Base-by-base conservation (phyloP, 2,888 invertebrate genomes). In the Tuta absoluta region DNA sequence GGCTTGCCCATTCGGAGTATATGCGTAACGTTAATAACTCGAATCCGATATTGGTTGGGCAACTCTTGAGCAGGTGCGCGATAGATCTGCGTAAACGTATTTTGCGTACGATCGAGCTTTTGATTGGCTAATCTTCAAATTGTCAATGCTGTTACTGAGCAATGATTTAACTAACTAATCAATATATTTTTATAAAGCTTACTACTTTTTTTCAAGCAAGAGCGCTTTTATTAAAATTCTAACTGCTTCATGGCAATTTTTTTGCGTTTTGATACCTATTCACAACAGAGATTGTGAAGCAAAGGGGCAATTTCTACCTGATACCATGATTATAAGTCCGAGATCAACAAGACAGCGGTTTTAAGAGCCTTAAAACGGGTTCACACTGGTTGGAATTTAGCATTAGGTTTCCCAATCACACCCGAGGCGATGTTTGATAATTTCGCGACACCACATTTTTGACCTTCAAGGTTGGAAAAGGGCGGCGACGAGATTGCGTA, bases 401-500 rank as follows among this genome's bases (percentile, higher is more conserved):
- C 56, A 24, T 60, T 45, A 60, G 60, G 5, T 60, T 60, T 60
- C 45, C 24, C 60, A 60, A 37, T 60, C 38, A 19, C 21, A 37
- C 53, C 53, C 24, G 24, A 51, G 62, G 53, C 60, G 23, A 2
- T 38, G 60, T 62, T 38, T 51, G 28, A 53, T 63, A 58, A 63
- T 63, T 58, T 63, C 62, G 63, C 57, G 57, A 58, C 24, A 60
- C 56, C 17, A 56, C 28, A 33, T 4, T 17, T 28, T 60, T 45
- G 45, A 45, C 60, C 60, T 58, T 58, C 41, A 33, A 14, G 33
- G 48, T 8, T 38, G 24, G 48, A 63, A 63, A 63, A 63, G 63
- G 63, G 63, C 58, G 58, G 17, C 28, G 57, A n/a, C 45, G 33
- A 41, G 63, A 21, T 51, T 37, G 62, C 63, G 24, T 63, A 24